Base-by-base conservation (phyloP, 2,113 vertebrate species). In the Struthidea cinerea region DNA sequence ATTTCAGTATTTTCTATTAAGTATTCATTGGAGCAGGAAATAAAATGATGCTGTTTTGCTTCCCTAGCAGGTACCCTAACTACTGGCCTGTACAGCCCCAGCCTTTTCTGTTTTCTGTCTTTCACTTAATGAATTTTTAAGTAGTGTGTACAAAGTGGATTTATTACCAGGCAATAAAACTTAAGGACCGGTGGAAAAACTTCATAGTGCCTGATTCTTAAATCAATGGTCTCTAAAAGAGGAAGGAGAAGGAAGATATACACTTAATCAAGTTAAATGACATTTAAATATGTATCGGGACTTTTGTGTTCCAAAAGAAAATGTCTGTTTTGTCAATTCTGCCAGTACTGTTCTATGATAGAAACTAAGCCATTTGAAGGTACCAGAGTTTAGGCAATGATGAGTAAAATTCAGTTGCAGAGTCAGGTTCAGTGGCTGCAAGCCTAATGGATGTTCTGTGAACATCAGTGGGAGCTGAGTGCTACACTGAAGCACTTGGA, bases 1-100 rank as follows among this genome's bases (percentile, higher is more conserved):
- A 93, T 95, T 96, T 92, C 76, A 96, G 80, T 42, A 81, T 83
- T 88, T 90, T 52, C 37, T 75, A 78, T 91, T 75, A 90, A 84
- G 77, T 78, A 78, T 89, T 94, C 35, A 84, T 53, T 87, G 80
- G 47, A 91, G n/a, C 44, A 94, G 52, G 91, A 84, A 84, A 89
- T 14, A 80, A 87, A 89, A 59, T 9, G 8, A 64, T 68, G 50
- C 16, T 63, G 55, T 35, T 95, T 92, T 87, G 33, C 60, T 94
- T 84, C 80, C 80, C 49, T 28, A 81, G 52, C 13, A 52, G 39
- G 52, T 84, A 50, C 49, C 78, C 21, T 50, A 84, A 88, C 33
- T 30, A 41, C 16, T 50, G 53, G 24, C 17, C 47, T 92, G 30
- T 41, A 60, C 14, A 60, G 19, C 22, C 28, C 11, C 39, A 78